Evolutionary conservation across 1,140 invertebrate genomes (phyloP), one percentile per base, ranked within the genome.

Genomic region (Cotesia chilonis): DNA sequence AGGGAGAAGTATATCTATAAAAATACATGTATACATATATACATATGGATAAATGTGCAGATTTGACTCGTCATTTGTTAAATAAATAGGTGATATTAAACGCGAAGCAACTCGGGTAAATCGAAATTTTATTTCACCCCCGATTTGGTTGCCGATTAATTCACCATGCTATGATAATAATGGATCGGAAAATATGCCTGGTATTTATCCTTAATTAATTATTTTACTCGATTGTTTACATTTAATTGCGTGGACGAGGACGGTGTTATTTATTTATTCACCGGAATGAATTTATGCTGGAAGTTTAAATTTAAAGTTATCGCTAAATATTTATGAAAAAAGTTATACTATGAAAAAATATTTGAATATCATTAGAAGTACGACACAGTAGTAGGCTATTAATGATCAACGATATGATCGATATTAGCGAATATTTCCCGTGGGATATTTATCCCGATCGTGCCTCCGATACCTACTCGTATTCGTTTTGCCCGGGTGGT

Each of bases 51-150:
- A 6, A 2, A 47, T 47, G 5, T 47, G 10, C 10, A 47, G 6
- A 47, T 47, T 47, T 47, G 41, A 6, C 41, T 47, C 41, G 10
- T 47, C 7, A 10, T 47, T 47, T 0, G 41, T 47, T 47, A 6
- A 10, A 47, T 47, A 47, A 47, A 47, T 47, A 3, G 6, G 10
- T 10, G 61, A 66, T 65, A 65, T 65, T 71, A 47, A 65, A 35
- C 61, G 57, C 61, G n/a, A 35, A 61, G 36, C 57, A 35, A 36
- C 20, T 61, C 41, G 35, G 36, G 10, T n/a, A 66, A 55, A 71
- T 71, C 70, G 52, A 61, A 71, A 66, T 71, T 71, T 71, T 71
- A 71, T 71, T 71, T 66, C 61, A 66, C 61, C 70, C 70, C 61
- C 38, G 60, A 64, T 63, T 64, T 71, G 41, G 59, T 64, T 6